A percentile compares a stretch with the other conserved stretches of the same genome.
phyloP scores from a whole-genome alignment of 2,113 vertebrate genomes.

The Neomonachus schauinslandi region DNA sequence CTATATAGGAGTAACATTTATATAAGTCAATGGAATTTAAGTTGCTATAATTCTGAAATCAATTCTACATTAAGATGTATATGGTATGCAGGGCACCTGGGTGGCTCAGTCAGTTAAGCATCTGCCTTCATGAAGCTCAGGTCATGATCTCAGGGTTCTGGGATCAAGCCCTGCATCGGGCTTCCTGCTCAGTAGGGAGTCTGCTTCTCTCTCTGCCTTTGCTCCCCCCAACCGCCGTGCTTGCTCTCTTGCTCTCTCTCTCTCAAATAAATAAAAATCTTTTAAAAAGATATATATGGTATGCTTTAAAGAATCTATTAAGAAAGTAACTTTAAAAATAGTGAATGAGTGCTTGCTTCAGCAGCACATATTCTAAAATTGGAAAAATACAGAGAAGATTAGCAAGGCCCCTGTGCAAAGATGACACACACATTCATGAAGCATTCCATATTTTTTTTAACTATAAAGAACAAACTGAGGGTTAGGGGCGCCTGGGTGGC shows the following conservation, averaged over 20 bases:
- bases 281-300: not conserved
- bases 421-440: too few species aligned
- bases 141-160: not conserved
- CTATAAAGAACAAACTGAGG: too few species aligned
- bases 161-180: not conserved
- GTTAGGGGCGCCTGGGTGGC: too few species aligned
- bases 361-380: not conserved
- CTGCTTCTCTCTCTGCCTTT: not conserved
- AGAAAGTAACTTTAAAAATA: not conserved
- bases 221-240: rapidly evolving
- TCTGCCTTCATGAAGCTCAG: not conserved
- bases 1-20: not conserved
- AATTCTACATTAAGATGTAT: not conserved
- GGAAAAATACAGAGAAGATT: not conserved
- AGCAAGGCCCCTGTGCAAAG: not conserved
- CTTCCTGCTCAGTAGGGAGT: not conserved
- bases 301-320: not conserved
- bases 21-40: not conserved
- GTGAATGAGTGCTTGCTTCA: not conserved
- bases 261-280: not conserved
- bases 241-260: not conserved
- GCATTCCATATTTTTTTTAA: too few species aligned
- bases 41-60: not conserved
- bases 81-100: not conserved
- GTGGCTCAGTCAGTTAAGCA: not conserved